Conservation (phyloP, 1,140 invertebrate genomes). For the Camponotus vicinus region DNA sequence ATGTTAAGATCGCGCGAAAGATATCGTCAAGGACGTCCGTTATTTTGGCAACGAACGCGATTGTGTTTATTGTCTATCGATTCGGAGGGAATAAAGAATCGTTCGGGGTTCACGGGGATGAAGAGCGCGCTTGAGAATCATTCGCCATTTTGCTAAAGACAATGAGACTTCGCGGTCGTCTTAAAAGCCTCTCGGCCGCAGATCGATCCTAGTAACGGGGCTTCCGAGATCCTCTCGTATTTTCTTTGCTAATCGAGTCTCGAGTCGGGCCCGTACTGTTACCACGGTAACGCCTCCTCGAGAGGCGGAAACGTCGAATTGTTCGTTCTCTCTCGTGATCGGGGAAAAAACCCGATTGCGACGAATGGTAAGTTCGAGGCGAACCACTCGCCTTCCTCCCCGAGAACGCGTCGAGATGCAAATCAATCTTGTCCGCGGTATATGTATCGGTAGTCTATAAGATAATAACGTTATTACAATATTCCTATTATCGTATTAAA, state of each 20-base stretch:
- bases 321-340: constrained; percentile 37
- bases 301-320: constrained; percentile 64
- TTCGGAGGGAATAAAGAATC: not conserved
- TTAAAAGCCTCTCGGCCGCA: constrained; percentile 81
- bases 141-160: constrained; percentile 63
- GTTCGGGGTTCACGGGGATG: constrained; percentile 41
- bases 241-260: constrained; percentile 84
- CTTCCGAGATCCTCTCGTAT: constrained; percentile 78
- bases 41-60: constrained; percentile 3
- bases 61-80: constrained; percentile 49
- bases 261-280: constrained; percentile 74
- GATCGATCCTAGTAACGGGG: constrained; percentile 79
- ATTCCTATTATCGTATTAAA: constrained; percentile 5
- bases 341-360: constrained; percentile 41
- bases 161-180: constrained; percentile 78
- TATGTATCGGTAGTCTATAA: constrained; percentile 6
- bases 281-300: constrained; percentile 78
- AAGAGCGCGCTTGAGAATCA: constrained; percentile 55
- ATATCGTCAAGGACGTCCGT: constrained; percentile 6
- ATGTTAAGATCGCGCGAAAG: constrained; percentile 2
- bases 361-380: constrained; percentile 48
- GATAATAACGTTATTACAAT: not conserved
- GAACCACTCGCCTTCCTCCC: constrained; percentile 51
- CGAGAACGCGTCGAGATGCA: constrained; percentile 69
- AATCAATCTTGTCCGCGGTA: constrained; percentile 73